Evolutionary conservation across 92 coral and sea anemone genomes (phyloP), one percentile per base, ranked within the genome.

Genomic region (Diadumene lineata): DNA sequence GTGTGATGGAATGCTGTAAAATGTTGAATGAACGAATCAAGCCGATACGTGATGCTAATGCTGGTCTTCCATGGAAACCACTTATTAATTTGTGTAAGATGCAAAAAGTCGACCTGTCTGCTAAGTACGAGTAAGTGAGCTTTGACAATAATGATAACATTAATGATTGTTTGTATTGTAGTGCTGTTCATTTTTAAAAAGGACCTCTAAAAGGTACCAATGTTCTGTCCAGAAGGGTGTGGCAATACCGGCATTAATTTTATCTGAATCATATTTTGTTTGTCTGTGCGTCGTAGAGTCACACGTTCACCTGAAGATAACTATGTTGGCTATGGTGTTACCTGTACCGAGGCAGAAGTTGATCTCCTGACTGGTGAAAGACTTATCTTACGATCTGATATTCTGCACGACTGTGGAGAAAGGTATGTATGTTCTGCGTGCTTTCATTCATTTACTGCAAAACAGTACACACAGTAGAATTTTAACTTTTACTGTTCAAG

Each of bases 351-450:
- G 55, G 89, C 82, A 13, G 89, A 85, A 55, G 89, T 85, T 64
- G 89, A 85, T 74, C 68, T 85, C 43, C 51, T 85, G 34, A 85
- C 89, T 19, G 89, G 89, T 2, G 85, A 85, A 78, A 56, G 89
- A 22, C 72, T 72, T 32, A 68, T 85, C 34, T 33, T 79, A 63
- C 67, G 89, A 60, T 73, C 79, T 26, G 89, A 85, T 73, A 85
- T 85, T 38, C 66, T 79, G 56, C 65, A 73, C 56, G 89, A 85
- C 81, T 85, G 89, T 26, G 89, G 89, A 6, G 89, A 85, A 63
- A 85, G 89, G 89, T 85, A 50, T 18, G 16, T 23, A 23, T 9
- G 74, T 60, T 15, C 28, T 21, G 6, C 7, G 31, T 60, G 7
- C 31, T 44, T 9, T 55, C 15, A 55, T n/a, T n/a, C 23, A n/a